Evolutionary conservation across 2,797 vertebrate genomes (phyloP).

Genomic region (Gila robusta): DNA sequence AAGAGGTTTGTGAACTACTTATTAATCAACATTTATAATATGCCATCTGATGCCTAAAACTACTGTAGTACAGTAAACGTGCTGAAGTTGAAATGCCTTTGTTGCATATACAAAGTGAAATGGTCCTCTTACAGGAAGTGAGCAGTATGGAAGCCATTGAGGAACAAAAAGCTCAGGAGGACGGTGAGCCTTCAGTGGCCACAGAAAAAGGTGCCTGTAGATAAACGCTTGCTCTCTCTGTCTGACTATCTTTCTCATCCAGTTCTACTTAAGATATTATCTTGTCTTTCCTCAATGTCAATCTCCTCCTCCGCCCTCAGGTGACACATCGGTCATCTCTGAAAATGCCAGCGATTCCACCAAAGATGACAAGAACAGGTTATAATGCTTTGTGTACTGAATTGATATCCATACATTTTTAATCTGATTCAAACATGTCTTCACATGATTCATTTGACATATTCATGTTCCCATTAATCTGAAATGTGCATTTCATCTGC

Average conservation of each 20-base stretch:
- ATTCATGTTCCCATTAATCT: slow-evolving; percentile 15
- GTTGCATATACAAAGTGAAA: background rate
- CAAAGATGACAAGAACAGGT: slow-evolving; percentile 74
- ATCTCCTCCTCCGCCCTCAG: slow-evolving; percentile 59
- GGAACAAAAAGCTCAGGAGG: slow-evolving; percentile 67
- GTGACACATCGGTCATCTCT: slow-evolving; percentile 63
- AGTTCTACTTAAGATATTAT: background rate
- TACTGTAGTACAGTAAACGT: background rate
- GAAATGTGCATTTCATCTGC: slow-evolving; percentile 61
- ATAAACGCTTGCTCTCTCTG: slow-evolving; percentile 23
- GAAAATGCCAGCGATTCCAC: slow-evolving; percentile 62
- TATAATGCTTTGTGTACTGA: slow-evolving; percentile 5
- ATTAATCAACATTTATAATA: background rate
- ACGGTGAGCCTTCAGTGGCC: slow-evolving; percentile 59
- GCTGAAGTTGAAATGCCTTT: background rate
- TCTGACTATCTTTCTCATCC: slow-evolving; percentile 1
- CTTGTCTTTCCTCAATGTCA: background rate
- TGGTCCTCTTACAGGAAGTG: slow-evolving; percentile 70
- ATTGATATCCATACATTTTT: slow-evolving; percentile 11
- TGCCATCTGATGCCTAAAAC: background rate
- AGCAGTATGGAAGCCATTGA: slow-evolving; percentile 66
- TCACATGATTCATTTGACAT: slow-evolving; percentile 10
- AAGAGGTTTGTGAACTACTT: background rate
- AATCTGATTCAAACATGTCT: background rate
- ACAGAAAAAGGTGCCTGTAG: slow-evolving; percentile 69